These are phyloP conservation scores for Helobdella robusta DNA, from an alignment of 2,888 invertebrate species.

Conservation along the genomic window DNA sequence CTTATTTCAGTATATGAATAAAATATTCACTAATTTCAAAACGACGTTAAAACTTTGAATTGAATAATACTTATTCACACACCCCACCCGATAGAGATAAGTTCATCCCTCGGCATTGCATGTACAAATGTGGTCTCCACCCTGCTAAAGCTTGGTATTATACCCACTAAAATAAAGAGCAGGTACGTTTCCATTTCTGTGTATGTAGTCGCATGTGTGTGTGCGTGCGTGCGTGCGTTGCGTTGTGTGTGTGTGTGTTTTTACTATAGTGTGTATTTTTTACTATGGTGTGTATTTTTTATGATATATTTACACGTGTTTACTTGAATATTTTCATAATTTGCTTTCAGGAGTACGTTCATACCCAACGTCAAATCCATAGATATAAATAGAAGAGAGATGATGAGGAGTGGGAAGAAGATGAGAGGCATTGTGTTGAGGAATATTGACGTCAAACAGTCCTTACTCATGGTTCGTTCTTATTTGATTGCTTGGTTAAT, in stretches of 20 bases:
- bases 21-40: too few relatives aligned
- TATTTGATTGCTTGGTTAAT: too few relatives aligned
- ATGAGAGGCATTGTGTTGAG: not conserved
- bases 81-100: not conserved
- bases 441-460: constrained; percentile 6
- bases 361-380: constrained; percentile 18
- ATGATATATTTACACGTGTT: too few relatives aligned
- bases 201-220: too few relatives aligned
- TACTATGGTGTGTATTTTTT: too few relatives aligned
- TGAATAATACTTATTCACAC: too few relatives aligned
- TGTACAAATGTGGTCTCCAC: constrained; percentile 10
- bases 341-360: constrained; percentile 7
- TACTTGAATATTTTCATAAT: too few relatives aligned
- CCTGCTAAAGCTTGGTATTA: constrained; percentile 22
- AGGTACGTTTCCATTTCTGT: constrained; percentile 12
- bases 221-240: not conserved
- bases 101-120: constrained; percentile 8
- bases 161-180: constrained; percentile 17
- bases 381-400: constrained; percentile 7
- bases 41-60: too few relatives aligned
- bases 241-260: too few relatives aligned
- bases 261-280: too few relatives aligned
- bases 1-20: too few relatives aligned
- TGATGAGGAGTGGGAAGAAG: not conserved
- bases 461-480: constrained; percentile 13